Evolutionary conservation across 2,888 invertebrate genomes (phyloP), one percentile per base, ranked within the genome.

Genomic region (Anoncus sp.): DNA sequence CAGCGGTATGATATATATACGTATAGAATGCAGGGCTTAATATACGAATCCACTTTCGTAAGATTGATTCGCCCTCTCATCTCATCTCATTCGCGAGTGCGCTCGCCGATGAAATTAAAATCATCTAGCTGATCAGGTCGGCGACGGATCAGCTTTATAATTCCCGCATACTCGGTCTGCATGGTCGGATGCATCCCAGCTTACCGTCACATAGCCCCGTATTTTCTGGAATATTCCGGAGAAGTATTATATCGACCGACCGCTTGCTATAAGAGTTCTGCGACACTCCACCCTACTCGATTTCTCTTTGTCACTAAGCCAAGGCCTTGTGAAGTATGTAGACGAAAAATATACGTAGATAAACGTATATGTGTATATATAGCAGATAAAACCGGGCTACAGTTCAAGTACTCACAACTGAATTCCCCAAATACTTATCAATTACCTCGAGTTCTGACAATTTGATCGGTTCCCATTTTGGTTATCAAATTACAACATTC

Each of bases 21-120:
- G 40, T 9, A 43, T 18, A n/a, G 38, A 51, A 43, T n/a, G 49
- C 16, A 2, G 4, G 10, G 12, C 47, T 22, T 47, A n/a, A 49
- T 74, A 16, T 40, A 27, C 27, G 67, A 63, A 77, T 73, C 53
- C 24, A 49, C 31, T 57, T 77, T 53, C 43, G 16, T 10, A 18
- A 24, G 66, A 67, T 62, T 71, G 35, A 57, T 76, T 60, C 27
- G 43, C 63, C 10, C 12, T 12, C 38, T 2, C 38, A 12, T 45
- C 59, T 27, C 66, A 20, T 60, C 24, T 31, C 16, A 38, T 47
- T 35, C n/a, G 20, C 9, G 6, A 1, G 2, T 55, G 20, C 18
- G 3, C 6, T 43, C 24, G 12, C 27, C 47, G 9, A 38, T 24
- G 24, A 24, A 35, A 59, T 59, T 31, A 62, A 60, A 74, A 67